Evolutionary conservation across 64 coral and sea anemone genomes (phyloP).

Genomic region (Actinia tenebrosa): DNA sequence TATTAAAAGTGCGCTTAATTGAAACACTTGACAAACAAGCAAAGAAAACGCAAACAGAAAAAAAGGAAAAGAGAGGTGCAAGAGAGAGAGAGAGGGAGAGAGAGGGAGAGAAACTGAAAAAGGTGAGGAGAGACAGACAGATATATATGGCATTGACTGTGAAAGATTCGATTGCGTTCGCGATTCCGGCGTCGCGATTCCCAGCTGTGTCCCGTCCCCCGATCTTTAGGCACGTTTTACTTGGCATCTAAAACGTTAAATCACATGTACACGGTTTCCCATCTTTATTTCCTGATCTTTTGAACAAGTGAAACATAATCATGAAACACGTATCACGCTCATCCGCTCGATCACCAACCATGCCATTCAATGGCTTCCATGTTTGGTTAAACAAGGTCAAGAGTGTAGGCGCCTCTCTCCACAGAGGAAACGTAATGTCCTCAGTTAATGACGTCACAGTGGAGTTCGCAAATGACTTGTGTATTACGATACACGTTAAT

Average conservation of each 20-base stretch:
- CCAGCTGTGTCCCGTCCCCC: not conserved
- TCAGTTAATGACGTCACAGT: not conserved
- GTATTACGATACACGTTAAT: not conserved
- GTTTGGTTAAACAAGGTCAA: slow-evolving; percentile 3
- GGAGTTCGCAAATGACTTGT: not conserved
- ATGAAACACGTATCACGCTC: not conserved
- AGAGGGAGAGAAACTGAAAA: too few species aligned
- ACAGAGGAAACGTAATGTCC: not conserved
- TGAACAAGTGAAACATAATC: not conserved
- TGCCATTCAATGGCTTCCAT: not conserved
- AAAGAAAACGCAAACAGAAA: too few species aligned
- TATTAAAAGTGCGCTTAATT: too few species aligned
- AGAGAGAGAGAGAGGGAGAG: too few species aligned
- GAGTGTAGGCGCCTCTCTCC: not conserved
- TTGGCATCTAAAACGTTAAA: not conserved
- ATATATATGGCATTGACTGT: too few species aligned
- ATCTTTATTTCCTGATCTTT: not conserved
- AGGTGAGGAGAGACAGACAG: too few species aligned
- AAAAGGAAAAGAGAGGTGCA: too few species aligned
- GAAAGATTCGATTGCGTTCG: too few species aligned
- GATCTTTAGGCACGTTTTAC: not conserved
- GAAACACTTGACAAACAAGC: too few species aligned
- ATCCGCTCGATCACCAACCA: not conserved
- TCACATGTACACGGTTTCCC: not conserved
- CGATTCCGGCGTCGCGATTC: not conserved